Base-by-base conservation (phyloP, 2,888 invertebrate species). In the Chydorus sphaericus region DNA sequence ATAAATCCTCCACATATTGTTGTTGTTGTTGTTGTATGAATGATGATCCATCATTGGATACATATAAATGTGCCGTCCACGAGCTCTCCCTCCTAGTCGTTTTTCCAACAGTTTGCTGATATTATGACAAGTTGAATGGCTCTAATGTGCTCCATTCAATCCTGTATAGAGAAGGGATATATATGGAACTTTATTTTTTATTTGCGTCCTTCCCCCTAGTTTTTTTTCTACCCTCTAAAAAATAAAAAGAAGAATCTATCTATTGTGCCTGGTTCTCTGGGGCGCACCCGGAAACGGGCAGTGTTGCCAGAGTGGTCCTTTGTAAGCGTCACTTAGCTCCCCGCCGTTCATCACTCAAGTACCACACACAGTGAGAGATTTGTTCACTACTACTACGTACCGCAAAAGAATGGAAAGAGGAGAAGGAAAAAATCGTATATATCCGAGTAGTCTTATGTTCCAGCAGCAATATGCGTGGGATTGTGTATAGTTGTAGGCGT, bases 61-160 rank as follows among this genome's bases (percentile, higher is more conserved):
- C n/a, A 4, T n/a, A 7, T 36, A 36, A 36, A 14, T n/a, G n/a
- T n/a, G n/a, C 14, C 36, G 16, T 16, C 14, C 36, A 36, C 14
- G 36, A 36, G 36, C n/a, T n/a, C n/a, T 14, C 2, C 10, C 44
- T 20, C 16, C 26, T 44, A 6, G 23, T 44, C 28, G 44, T 28
- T 26, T 44, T 28, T 28, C 44, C 44, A 44, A 44, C 44, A 44
- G 44, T 44, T 44, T 44, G 44, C 44, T 44, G 44, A 44, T 44
- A 44, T 44, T 44, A 44, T 44, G 44, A 44, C 44, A 44, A 44
- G 26, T 44, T 44, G 44, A 44, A 44, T 44, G 11, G 44, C 44
- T 44, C 44, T 44, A 44, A 44, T 44, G 44, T 44, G 44, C 44
- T 44, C 44, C 44, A 44, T 44, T 44, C 26, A 44, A 44, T 44